A percentile compares a stretch with the other conserved stretches of the same genome.
Conservation (phyloP, 1,140 invertebrate genomes). For the Ylistrum balloti region DNA sequence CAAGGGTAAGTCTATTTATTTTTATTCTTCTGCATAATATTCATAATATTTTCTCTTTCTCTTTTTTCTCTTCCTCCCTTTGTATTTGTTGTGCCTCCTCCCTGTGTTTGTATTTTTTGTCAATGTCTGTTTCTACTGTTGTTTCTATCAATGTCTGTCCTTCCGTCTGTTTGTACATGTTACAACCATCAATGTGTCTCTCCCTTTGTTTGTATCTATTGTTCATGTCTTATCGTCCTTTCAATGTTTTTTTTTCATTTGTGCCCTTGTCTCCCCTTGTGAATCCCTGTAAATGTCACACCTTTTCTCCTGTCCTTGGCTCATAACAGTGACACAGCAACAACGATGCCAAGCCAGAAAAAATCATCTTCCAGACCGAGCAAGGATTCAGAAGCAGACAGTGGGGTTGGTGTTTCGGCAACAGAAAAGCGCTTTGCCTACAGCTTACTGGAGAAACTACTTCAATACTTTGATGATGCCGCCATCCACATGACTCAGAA, state of each 20-base stretch:
- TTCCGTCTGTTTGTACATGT: slow-evolving; percentile 38
- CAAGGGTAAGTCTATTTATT: background rate
- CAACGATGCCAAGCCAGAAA: slow-evolving; percentile 32
- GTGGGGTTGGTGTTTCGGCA: slow-evolving; percentile 76
- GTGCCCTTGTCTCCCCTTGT: background rate
- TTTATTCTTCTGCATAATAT: background rate
- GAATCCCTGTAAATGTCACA: slow-evolving; percentile 26
- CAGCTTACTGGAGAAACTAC: slow-evolving; percentile 97
- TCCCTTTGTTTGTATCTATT: background rate
- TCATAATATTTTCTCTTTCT: background rate
- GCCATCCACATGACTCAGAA: slow-evolving; percentile 98
- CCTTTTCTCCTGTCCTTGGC: slow-evolving; percentile 15
- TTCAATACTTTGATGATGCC: slow-evolving; percentile 98
- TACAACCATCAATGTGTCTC: background rate
- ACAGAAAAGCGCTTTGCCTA: slow-evolving; percentile 91
- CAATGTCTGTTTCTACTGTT: background rate
- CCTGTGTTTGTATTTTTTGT: background rate
- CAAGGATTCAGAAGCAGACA: slow-evolving; percentile 76
- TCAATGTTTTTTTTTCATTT: background rate
- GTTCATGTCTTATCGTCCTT: too few species aligned
- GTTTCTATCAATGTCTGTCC: background rate
- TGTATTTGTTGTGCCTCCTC: too few species aligned
- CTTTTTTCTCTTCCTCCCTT: background rate
- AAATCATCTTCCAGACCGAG: slow-evolving; percentile 75
- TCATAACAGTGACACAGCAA: slow-evolving; percentile 20